Base-by-base conservation (phyloP, 2,113 vertebrate genomes). In the Bubalus kerabau region DNA sequence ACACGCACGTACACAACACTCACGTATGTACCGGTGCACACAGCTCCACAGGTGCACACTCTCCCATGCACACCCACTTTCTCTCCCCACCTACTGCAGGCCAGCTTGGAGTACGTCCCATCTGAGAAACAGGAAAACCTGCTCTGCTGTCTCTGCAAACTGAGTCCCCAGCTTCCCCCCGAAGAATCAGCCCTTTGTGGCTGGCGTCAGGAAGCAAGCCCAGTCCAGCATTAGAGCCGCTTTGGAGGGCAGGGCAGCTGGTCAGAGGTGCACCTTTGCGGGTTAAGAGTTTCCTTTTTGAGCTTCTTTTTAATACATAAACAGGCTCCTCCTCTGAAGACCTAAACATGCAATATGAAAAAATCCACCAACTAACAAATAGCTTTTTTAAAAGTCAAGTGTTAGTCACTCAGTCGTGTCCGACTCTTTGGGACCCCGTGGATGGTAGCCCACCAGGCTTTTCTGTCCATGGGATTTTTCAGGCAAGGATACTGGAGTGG, bases 211-310 rank as follows among this genome's bases (percentile, higher is more conserved):
- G 19, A 26, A 46, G 87, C 4, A 8, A 0, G 26, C 1, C 2
- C 30, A 8, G 6, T 16, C 12, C 6, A 3, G 3, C 9, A 1
- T 11, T 2, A 1, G 5, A 14, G 54, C 54, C 10, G 7, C 32
- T 24, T 3, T 0, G 26, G 24, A 5, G 67, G 1, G 5, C 2
- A 36, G 23, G 30, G 6, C 43, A 2, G 64, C 36, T 54, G 48
- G 11, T n/a, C 56, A 28, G 52, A 82, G 78, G 9, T 13, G 10
- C 30, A 7, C 30, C 95, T 3, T 1, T 0, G 23, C 7, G 0
- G 14, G 36, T 1, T 1, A 6, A 56, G 32, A 56, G 26, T 13
- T 32, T 32, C 85, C 62, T 26, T 17, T 54, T 9, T 13, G 17
- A 62, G 36, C 23, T 14, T 11, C 91, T n/a, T 46, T 43, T 16